These are phyloP conservation scores for Pachymerium ferrugineum DNA, from an alignment of 2,888 invertebrate species.

Conservation along the genomic window DNA sequence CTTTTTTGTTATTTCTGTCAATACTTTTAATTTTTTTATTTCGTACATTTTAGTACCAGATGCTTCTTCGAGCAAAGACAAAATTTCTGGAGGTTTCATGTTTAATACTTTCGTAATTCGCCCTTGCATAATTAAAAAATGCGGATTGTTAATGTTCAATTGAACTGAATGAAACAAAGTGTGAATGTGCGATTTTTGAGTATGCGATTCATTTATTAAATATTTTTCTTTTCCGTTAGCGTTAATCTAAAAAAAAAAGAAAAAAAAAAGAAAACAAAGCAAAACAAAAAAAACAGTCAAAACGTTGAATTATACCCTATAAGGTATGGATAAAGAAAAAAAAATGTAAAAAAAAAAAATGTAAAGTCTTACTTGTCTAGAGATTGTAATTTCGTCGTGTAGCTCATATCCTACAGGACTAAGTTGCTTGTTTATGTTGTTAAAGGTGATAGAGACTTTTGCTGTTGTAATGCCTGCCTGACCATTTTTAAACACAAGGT, in stretches of 20 bases:
- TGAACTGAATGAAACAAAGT: constrained; percentile 96
- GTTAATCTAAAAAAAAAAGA: constrained; percentile 58
- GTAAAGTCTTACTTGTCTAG: constrained; percentile 88
- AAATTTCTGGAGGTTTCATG: constrained; percentile 96
- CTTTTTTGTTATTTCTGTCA: constrained; percentile 85
- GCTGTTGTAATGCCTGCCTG: constrained; percentile 94
- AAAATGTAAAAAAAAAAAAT: too few species aligned
- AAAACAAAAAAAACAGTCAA: too few species aligned
- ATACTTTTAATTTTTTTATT: constrained; percentile 77
- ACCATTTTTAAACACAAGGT: constrained; percentile 95
- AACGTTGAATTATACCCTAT: too few species aligned
- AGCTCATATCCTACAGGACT: constrained; percentile 89
- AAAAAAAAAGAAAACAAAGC: too few species aligned
- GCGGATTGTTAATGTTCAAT: constrained; percentile 97
- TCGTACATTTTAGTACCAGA: constrained; percentile 97
- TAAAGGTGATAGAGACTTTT: constrained; percentile 90
- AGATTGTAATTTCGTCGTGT: constrained; percentile 83
- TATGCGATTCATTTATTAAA: constrained; percentile 84
- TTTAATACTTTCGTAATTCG: constrained; percentile 96
- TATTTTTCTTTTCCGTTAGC: constrained; percentile 89
- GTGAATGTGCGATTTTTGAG: constrained; percentile 80
- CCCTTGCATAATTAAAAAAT: constrained; percentile 99
- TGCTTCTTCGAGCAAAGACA: constrained; percentile 98
- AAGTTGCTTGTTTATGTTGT: constrained; percentile 73
- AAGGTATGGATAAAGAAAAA: too few species aligned